Conservation (phyloP, 30 jellyfish, hydroid and myxozoan species). For the Hydractinia symbiolongicarpus region DNA sequence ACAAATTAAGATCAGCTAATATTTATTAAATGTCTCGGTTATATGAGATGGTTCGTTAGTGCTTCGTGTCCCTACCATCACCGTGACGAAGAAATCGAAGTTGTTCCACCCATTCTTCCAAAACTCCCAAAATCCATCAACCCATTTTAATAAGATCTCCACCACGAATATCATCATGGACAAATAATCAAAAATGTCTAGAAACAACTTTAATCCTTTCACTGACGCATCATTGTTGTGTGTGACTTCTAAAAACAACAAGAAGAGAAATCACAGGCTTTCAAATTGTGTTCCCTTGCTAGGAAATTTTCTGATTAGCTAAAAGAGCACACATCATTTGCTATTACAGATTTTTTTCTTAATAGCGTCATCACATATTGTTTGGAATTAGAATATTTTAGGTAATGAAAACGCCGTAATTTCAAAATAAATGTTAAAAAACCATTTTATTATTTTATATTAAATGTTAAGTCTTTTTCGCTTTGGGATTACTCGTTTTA, state of each 20-base stretch:
- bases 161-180: conserved; percentile 59
- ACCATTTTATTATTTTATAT: no score
- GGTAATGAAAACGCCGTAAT: no score
- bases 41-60: no score
- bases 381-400: no score
- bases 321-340: no score
- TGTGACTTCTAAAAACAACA: conserved; percentile 39
- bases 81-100: conserved; percentile 71
- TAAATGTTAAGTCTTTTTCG: no score
- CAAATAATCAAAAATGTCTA: conserved; percentile 59
- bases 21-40: background rate
- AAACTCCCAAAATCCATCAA: conserved; percentile 60
- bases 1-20: background rate
- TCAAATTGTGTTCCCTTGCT: no score
- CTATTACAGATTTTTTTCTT: no score
- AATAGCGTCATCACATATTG: no score
- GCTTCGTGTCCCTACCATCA: conserved; percentile 48
- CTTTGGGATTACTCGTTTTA: no score
- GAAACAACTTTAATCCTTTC: conserved; percentile 38
- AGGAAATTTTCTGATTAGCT: no score
- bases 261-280: background rate
- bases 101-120: conserved; percentile 93
- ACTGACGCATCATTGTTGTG: conserved; percentile 20
- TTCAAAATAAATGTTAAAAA: no score
- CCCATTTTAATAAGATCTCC: conserved; percentile 76